Evolutionary conservation across 2,797 vertebrate genomes (phyloP).

Genomic region (Scolopax rusticola): DNA sequence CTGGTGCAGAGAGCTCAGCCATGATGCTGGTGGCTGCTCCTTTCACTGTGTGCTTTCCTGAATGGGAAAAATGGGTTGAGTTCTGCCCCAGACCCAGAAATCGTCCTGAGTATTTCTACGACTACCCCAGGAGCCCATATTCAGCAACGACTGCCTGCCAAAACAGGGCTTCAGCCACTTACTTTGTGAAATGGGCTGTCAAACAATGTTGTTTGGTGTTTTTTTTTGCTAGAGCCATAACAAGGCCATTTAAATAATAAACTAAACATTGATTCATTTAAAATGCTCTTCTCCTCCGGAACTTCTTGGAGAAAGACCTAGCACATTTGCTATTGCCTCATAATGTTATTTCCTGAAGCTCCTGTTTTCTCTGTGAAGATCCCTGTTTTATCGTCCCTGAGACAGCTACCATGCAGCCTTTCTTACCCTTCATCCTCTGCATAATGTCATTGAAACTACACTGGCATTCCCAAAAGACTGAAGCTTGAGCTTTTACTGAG

Average conservation of each 20-base stretch:
- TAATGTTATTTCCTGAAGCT: not conserved
- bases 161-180: not conserved
- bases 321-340: not conserved
- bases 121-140: not conserved
- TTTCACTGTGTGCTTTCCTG: accelerated
- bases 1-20: not conserved
- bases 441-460: conserved; percentile 25
- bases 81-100: not conserved
- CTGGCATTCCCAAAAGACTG: not conserved
- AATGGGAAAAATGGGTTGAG: not conserved
- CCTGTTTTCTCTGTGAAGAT: not conserved
- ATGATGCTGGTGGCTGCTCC: not conserved
- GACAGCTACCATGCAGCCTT: not conserved
- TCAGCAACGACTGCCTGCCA: accelerated
- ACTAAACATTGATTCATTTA: not conserved
- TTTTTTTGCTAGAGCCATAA: not conserved
- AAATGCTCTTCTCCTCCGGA: not conserved
- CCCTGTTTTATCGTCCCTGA: not conserved
- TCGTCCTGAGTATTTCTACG: not conserved
- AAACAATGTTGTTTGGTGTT: not conserved
- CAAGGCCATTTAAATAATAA: not conserved
- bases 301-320: not conserved
- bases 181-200: not conserved
- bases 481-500: conserved; percentile 15
- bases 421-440: not conserved